Evolutionary conservation across 2,888 invertebrate genomes (phyloP).

Genomic region (Callosobruchus maculatus): DNA sequence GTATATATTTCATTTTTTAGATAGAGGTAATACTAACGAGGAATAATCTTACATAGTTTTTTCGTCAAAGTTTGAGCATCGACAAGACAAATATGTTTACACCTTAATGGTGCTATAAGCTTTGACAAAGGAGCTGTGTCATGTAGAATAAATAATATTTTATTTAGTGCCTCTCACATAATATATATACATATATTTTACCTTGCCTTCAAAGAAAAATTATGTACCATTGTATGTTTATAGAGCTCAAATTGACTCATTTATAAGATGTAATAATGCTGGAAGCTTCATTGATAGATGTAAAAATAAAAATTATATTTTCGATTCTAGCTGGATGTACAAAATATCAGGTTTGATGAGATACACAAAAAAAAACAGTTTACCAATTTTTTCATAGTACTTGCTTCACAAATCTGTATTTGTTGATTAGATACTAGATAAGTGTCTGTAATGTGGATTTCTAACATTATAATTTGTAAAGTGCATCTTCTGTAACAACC

Average conservation of each 20-base stretch:
- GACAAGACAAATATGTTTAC: slow-evolving; percentile 2
- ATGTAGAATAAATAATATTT: slow-evolving; percentile 22
- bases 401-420: slow-evolving; percentile 16
- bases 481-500: slow-evolving; percentile 13
- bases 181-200: slow-evolving; percentile 32
- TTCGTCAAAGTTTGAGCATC: not conserved
- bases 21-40: not conserved
- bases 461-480: slow-evolving; percentile 21
- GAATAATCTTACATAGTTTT: not conserved
- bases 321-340: slow-evolving; percentile 19
- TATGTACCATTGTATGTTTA: slow-evolving; percentile 9
- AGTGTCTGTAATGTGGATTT: slow-evolving; percentile 25
- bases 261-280: slow-evolving; percentile 12
- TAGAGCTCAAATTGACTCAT: slow-evolving; percentile 6
- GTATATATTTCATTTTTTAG: not conserved
- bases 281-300: slow-evolving; percentile 13
- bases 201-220: slow-evolving; percentile 32
- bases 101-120: not conserved
- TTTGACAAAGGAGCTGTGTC: not conserved
- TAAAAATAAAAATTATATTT: slow-evolving; percentile 15
- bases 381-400: slow-evolving; percentile 18
- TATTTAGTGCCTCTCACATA: slow-evolving; percentile 37
- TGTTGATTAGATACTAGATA: slow-evolving; percentile 22
- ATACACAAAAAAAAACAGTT: slow-evolving; percentile 12
- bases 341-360: slow-evolving; percentile 13